These are phyloP conservation scores for Diplodus puntazzo DNA, from an alignment of 2,797 vertebrate genomes.

Conservation along the genomic window DNA sequence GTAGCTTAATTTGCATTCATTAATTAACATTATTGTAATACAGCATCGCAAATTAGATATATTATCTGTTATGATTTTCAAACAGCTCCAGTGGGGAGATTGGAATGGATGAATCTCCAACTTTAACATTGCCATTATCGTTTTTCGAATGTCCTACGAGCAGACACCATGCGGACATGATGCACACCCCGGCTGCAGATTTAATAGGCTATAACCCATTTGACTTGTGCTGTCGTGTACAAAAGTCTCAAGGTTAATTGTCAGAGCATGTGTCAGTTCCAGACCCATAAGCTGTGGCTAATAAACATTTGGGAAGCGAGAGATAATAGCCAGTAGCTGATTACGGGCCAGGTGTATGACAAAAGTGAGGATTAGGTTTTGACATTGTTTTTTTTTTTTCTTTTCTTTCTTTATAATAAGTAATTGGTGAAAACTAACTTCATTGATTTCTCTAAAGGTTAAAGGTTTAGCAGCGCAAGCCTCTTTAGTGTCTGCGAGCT, in stretches of 20 bases:
- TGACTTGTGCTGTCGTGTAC: conserved; percentile 13
- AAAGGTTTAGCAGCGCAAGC: neutral
- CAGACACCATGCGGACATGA: neutral
- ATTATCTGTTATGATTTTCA: conserved; percentile 8
- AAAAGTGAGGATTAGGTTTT: conserved; percentile 5
- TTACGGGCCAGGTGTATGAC: neutral
- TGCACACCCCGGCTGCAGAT: neutral
- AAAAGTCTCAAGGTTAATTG: conserved; percentile 57
- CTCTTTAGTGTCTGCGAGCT: neutral
- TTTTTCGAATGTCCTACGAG: no score
- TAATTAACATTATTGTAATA: no score
- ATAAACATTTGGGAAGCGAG: conserved; percentile 18
- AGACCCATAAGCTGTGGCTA: conserved; percentile 13
- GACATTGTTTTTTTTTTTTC: neutral
- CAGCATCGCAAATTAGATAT: neutral
- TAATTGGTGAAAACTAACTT: neutral
- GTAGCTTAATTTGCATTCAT: neutral
- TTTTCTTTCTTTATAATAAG: neutral
- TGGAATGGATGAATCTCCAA: neutral
- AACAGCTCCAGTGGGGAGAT: neutral
- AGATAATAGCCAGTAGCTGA: conserved; percentile 25
- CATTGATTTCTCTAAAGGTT: neutral
- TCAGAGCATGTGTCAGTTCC: conserved; percentile 23
- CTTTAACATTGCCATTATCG: no score
- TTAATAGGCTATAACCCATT: conserved; percentile 16